A percentile compares a stretch with the other conserved stretches of the same genome.
These are phyloP conservation scores for Octodonta nipae DNA, from an alignment of 2,888 invertebrate genomes.

Conservation along the genomic window DNA sequence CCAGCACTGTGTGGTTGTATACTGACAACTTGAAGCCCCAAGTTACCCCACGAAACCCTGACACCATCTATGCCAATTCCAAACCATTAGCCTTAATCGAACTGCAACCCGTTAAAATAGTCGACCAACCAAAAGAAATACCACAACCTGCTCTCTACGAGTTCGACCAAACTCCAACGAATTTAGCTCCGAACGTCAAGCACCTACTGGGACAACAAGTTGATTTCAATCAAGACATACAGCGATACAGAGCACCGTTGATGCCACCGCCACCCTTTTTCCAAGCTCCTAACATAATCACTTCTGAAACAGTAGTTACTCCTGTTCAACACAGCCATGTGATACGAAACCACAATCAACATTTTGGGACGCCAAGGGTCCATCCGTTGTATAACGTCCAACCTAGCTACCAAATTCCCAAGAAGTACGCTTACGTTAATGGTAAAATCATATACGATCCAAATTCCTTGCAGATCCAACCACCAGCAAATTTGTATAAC, in stretches of 20 bases:
- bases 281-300: constrained; percentile 4
- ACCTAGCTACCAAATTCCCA: constrained; percentile 16
- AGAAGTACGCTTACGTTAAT: constrained; percentile 22
- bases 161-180: constrained; percentile 27
- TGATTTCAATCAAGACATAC: no score
- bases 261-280: neutral
- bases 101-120: constrained; percentile 8
- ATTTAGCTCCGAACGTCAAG: constrained; percentile 15
- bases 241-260: neutral
- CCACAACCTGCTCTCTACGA: constrained; percentile 29
- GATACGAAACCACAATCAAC: constrained; percentile 13
- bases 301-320: constrained; percentile 14
- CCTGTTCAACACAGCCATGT: constrained; percentile 23
- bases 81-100: constrained; percentile 5
- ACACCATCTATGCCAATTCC: constrained; percentile 6
- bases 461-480: constrained; percentile 7
- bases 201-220: neutral
- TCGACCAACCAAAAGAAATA: constrained; percentile 18
- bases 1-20: constrained; percentile 16
- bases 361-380: constrained; percentile 10
- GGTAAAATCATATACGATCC: constrained; percentile 22
- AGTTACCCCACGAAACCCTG: constrained; percentile 9
- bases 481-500: constrained; percentile 6
- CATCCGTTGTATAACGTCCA: constrained; percentile 15
- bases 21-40: constrained; percentile 12